phyloP scores from a whole-genome alignment of 1,140 invertebrate species.

The Carposina sasakii region DNA sequence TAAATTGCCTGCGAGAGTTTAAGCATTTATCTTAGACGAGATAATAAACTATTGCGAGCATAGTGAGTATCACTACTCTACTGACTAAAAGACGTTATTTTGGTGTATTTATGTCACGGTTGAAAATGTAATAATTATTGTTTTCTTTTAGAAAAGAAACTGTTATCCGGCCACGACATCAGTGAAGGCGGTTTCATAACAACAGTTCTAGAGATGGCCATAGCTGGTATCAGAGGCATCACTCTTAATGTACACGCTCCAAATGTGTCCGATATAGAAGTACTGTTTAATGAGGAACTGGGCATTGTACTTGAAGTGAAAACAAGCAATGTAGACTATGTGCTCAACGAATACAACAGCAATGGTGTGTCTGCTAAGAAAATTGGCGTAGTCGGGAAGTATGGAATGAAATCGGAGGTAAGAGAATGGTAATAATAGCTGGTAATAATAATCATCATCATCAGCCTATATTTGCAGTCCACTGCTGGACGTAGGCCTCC shows the following conservation, averaged over 20 bases:
- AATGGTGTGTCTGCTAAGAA: constrained; percentile 77
- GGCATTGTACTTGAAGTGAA: constrained; percentile 93
- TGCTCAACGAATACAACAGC: constrained; percentile 76
- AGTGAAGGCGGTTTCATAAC: constrained; percentile 96
- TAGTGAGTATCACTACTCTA: background rate
- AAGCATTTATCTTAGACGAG: no score
- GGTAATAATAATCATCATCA: no score
- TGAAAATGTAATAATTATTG: constrained; percentile 9
- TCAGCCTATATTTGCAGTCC: no score
- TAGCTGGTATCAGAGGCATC: constrained; percentile 90
- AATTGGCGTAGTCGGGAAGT: constrained; percentile 81
- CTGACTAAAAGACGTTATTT: background rate
- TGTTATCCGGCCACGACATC: constrained; percentile 95
- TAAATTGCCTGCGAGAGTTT: no score
- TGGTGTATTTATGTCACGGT: background rate
- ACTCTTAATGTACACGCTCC: constrained; percentile 78
- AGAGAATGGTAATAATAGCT: no score
- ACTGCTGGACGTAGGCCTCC: no score
- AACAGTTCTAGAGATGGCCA: constrained; percentile 95
- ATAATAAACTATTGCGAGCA: no score
- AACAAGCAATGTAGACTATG: constrained; percentile 70
- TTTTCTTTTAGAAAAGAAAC: constrained; percentile 74
- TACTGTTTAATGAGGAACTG: constrained; percentile 93
- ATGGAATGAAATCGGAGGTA: constrained; percentile 78
- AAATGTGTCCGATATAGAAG: constrained; percentile 73